These are phyloP conservation scores for Glaucidium brasilianum DNA, from an alignment of 2,113 vertebrate genomes.

Conservation along the genomic window DNA sequence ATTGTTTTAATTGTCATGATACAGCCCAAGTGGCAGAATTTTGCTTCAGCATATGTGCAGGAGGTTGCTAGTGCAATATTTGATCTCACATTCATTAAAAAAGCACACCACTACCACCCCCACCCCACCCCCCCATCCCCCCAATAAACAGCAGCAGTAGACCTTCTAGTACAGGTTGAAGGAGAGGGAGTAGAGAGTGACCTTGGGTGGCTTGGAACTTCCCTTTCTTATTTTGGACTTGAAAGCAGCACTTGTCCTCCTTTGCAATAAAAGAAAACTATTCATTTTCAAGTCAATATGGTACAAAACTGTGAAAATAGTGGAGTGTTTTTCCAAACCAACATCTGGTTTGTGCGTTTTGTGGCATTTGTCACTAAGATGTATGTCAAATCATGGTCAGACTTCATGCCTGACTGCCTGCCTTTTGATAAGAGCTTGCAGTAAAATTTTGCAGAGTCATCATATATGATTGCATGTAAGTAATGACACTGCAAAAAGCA, in stretches of 20 bases:
- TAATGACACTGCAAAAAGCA: not conserved
- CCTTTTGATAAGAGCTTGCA: not conserved
- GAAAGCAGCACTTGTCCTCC: not conserved
- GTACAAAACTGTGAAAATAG: not conserved
- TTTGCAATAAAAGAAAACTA: not conserved
- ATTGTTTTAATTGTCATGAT: not conserved
- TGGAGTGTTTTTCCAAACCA: accelerated
- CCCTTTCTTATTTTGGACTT: not conserved
- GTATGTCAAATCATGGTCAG: not conserved
- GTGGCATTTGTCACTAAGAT: not conserved
- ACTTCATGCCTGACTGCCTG: not conserved
- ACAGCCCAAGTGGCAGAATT: not conserved
- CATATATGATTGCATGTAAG: not conserved
- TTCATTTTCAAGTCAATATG: not conserved
- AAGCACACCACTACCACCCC: too few relatives aligned
- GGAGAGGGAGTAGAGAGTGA: not conserved
- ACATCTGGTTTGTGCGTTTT: not conserved
- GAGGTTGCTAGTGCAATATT: not conserved
- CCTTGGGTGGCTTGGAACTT: not conserved
- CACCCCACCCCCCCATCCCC: not conserved
- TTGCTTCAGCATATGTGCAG: not conserved
- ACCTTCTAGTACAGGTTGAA: not conserved
- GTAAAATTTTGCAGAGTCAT: not conserved
- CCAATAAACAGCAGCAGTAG: not conserved
- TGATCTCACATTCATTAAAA: not conserved